A percentile compares a stretch with the other conserved stretches of the same genome.
Conservation (phyloP, 2,888 invertebrate genomes). For the Hyles lineata region DNA sequence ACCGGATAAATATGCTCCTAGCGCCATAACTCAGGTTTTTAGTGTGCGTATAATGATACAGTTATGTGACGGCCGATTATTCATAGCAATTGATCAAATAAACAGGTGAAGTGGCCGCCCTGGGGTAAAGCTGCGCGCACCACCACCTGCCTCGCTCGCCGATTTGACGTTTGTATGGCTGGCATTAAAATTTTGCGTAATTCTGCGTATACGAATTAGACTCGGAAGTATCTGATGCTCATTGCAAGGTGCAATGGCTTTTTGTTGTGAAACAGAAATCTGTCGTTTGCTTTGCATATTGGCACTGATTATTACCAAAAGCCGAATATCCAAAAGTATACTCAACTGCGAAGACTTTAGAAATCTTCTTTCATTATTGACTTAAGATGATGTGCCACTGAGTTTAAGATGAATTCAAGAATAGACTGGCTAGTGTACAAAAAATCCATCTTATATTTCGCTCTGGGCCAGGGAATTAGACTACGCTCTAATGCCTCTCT, state of each 20-base stretch:
- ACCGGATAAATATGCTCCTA: background rate
- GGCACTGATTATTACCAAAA: too few species aligned
- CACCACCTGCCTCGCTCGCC: conserved; percentile 69
- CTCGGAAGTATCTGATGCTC: background rate
- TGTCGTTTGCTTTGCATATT: background rate
- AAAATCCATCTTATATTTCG: background rate
- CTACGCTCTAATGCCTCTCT: conserved; percentile 1
- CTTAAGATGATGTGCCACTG: too few species aligned
- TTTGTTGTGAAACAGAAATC: background rate
- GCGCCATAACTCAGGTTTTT: background rate
- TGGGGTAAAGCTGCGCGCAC: conserved; percentile 67
- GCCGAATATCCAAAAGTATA: too few species aligned
- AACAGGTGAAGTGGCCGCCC: conserved; percentile 71
- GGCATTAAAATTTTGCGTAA: conserved; percentile 22
- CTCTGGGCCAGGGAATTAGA: background rate
- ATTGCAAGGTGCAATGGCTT: background rate
- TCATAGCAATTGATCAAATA: conserved; percentile 72
- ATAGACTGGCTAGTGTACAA: background rate
- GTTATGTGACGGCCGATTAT: conserved; percentile 70
- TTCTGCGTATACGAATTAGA: background rate
- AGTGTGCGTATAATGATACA: conserved; percentile 57
- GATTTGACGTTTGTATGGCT: conserved; percentile 67
- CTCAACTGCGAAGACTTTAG: too few species aligned
- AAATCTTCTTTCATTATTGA: too few species aligned
- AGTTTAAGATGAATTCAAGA: too few species aligned